Conservation (phyloP, 2,113 vertebrate species). For the Gobio gobio region DNA sequence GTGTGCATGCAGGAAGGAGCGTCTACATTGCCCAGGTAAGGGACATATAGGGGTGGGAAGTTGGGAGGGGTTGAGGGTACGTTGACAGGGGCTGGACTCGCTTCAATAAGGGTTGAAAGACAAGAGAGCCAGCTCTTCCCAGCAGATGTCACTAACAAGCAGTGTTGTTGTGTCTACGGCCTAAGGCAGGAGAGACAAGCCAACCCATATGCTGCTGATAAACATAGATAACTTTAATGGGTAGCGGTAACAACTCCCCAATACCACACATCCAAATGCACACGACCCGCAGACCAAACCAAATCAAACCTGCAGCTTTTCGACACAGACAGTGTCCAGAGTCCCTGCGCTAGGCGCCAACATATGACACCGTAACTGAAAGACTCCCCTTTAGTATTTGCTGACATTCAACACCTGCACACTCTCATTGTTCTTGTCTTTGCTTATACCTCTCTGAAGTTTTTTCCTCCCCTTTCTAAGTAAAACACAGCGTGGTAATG, state of each 20-base stretch:
- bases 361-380: constrained; percentile 15
- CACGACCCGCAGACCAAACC: background rate
- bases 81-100: constrained; percentile 16
- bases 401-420: constrained; percentile 4
- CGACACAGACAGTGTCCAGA: background rate
- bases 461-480: constrained; percentile 31
- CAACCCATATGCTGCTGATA: constrained; percentile 4
- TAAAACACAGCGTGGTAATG: constrained; percentile 21
- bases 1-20: constrained; percentile 8
- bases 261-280: constrained; percentile 7
- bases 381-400: background rate
- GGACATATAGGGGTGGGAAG: background rate
- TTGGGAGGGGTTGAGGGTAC: background rate
- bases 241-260: constrained; percentile 23
- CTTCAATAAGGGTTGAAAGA: constrained; percentile 33
- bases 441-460: constrained; percentile 1
- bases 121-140: constrained; percentile 57
- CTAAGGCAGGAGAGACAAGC: constrained; percentile 35
- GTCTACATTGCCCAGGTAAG: background rate
- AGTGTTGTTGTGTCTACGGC: constrained; percentile 58
- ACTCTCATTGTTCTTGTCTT: constrained; percentile 10
- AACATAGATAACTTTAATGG: constrained; percentile 37
- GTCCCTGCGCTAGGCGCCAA: background rate
- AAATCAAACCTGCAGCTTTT: constrained; percentile 39
- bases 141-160: constrained; percentile 67